These are phyloP conservation scores for Nomia melanderi DNA, from an alignment of 1,140 invertebrate genomes.

Conservation along the genomic window DNA sequence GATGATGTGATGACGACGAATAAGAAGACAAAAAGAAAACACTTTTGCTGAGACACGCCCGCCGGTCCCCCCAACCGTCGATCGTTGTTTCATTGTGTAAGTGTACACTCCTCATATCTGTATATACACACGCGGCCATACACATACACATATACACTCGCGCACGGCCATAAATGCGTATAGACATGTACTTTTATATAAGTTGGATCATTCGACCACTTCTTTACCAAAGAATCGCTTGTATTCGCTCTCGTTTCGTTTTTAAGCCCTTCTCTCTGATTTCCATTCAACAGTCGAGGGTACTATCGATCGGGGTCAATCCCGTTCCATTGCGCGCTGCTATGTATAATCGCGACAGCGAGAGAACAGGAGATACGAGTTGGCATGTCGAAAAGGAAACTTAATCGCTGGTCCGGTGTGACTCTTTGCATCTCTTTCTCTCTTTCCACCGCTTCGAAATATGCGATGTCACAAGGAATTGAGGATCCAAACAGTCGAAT, in stretches of 20 bases:
- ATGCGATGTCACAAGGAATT: constrained; percentile 46
- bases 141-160: neutral
- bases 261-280: constrained; percentile 10
- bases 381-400: neutral
- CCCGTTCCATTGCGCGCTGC: neutral
- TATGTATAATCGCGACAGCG: too few relatives aligned
- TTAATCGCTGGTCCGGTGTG: neutral
- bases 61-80: constrained; percentile 2
- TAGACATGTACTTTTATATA: constrained; percentile 20
- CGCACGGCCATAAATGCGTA: neutral
- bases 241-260: constrained; percentile 32
- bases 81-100: constrained; percentile 40
- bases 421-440: neutral
- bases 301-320: constrained; percentile 25
- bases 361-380: too few relatives aligned
- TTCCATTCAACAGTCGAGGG: neutral
- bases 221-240: constrained; percentile 48
- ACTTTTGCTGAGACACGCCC: constrained; percentile 18
- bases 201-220: constrained; percentile 49
- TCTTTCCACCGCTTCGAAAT: neutral
- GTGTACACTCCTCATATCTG: constrained; percentile 31
- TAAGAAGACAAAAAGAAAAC: constrained; percentile 2
- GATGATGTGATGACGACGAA: too few relatives aligned
- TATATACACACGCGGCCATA: constrained; percentile 24
- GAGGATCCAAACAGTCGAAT: constrained; percentile 12